Base-by-base conservation (phyloP, 2,888 invertebrate genomes). In the Calliopum simillimum region DNA sequence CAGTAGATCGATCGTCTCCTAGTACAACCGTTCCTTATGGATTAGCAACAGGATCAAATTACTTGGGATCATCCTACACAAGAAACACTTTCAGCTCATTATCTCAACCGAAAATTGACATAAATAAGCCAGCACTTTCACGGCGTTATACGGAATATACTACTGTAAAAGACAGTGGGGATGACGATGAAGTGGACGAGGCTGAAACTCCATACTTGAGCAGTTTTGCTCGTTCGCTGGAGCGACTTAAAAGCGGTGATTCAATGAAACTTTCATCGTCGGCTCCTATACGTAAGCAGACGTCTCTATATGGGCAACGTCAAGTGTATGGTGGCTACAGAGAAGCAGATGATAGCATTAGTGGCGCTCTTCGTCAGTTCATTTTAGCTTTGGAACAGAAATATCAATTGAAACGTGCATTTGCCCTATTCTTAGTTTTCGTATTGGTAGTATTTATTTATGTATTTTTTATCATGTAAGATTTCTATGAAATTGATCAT, bases 391-490 rank as follows among this genome's bases (percentile, higher is more conserved):
- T 53, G 2, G 53, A 53, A 6, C 49, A 53, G 14, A 64, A 53
- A 21, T 64, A 64, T 64, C 53, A 43, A 13, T n/a, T 64, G 13
- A 64, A 64, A 25, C 41, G 33, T 4, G 53, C 41, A 21, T 43
- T 51, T 43, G 53, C 41, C 12, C 5, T 64, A 33, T 11, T 51
- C 33, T 41, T 64, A 33, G 19, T 19, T 43, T n/a, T 41, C 19
- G 51, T 64, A 19, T 25, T 53, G 53, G 43, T 16, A 13, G 21
- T 64, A 19, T 64, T 64, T 53, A 64, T 64, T 33, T 64, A 41
- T 43, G 51, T 64, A 16, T 33, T 63, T 12, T 64, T 64, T 43
- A 33, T 53, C 3, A 64, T 64, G 53, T 64, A 64, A 51, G 33
- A 33, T 8, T 33, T 33, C 33, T 33, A 8, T 33, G 33, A 8